Conservation (phyloP, 35 echinoderm and acorn worm species). For the Apostichopus japonicus region DNA sequence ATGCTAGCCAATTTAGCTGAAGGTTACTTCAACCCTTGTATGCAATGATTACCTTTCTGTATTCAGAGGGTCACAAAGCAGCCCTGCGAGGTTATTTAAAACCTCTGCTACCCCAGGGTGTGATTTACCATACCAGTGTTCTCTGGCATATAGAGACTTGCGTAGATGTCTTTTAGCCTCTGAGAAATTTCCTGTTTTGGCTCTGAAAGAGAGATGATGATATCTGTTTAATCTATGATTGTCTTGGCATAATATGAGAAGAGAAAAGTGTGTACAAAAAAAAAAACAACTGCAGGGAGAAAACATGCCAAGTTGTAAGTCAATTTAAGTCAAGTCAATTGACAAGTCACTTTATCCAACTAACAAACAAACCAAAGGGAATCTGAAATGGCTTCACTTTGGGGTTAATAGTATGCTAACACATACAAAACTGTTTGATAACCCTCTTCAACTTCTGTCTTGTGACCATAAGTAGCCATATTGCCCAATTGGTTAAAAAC, state of each 20-base stretch:
- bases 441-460: too few relatives aligned
- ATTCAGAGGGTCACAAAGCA: conserved; percentile 60
- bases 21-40: too few relatives aligned
- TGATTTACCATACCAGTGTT: conserved; percentile 85
- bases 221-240: neutral
- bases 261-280: neutral
- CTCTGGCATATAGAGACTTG: conserved; percentile 73
- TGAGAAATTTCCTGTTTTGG: conserved; percentile 59
- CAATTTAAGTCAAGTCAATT: too few relatives aligned
- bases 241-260: neutral
- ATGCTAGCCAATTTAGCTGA: too few relatives aligned
- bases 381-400: too few relatives aligned
- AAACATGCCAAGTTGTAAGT: neutral
- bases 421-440: too few relatives aligned
- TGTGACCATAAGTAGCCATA: too few relatives aligned
- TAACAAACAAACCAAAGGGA: too few relatives aligned
- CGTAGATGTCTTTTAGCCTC: conserved; percentile 61
- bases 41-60: conserved; percentile 49
- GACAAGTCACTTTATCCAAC: too few relatives aligned
- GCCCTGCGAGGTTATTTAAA: conserved; percentile 72
- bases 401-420: too few relatives aligned
- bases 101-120: conserved; percentile 90
- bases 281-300: neutral
- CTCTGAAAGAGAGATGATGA: conserved; percentile 42
- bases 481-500: too few relatives aligned